phyloP scores from a whole-genome alignment of 2,797 vertebrate species.

The Novumbra hubbsi region DNA sequence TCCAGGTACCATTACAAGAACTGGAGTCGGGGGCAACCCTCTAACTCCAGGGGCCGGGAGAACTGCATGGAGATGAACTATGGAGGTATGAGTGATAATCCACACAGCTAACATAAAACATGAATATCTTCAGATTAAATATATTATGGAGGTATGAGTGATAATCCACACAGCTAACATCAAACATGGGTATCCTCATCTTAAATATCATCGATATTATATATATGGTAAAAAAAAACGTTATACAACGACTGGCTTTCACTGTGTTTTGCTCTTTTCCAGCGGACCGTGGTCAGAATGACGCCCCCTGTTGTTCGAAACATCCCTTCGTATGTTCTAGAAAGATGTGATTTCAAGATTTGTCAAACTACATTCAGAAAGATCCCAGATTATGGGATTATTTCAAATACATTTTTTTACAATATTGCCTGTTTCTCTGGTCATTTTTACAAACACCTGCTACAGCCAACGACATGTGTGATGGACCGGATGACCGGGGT shows the following conservation, averaged over 20 bases:
- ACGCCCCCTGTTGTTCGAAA: not conserved
- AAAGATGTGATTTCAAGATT: not conserved
- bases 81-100: not conserved
- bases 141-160: not conserved
- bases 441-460: not conserved
- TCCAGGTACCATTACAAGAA: not conserved
- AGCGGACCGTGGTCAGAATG: not conserved
- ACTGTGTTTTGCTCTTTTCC: not conserved
- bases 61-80: not conserved
- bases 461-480: no score
- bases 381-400: not conserved
- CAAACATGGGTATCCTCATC: no score
- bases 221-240: not conserved
- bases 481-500: no score
- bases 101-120: not conserved
- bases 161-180: no score
- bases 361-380: not conserved
- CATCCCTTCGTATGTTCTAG: not conserved
- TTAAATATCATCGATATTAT: no score
- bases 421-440: not conserved
- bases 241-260: not conserved
- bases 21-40: not conserved
- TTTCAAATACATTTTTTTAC: not conserved
- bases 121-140: no score
- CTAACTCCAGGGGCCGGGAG: not conserved